A percentile compares a stretch with the other conserved stretches of the same genome.
These are phyloP conservation scores for Cryptocephalus moraei DNA, from an alignment of 2,888 invertebrate genomes.

Conservation along the genomic window DNA sequence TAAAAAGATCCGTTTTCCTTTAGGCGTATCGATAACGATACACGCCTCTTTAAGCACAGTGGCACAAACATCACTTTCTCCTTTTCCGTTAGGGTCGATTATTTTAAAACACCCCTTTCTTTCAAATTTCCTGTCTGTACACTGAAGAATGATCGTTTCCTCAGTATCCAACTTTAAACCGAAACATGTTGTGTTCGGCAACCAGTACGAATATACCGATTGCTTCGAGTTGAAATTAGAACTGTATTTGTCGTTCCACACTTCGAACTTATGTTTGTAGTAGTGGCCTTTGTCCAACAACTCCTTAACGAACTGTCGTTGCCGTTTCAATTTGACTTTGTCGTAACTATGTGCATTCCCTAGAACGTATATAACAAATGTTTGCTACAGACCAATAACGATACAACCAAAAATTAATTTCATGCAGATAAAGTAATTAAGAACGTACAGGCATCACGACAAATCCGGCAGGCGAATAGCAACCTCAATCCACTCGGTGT, in stretches of 20 bases:
- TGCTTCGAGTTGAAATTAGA: neutral
- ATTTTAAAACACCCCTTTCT: constrained; percentile 1
- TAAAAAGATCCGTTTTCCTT: neutral
- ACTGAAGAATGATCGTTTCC: constrained; percentile 1
- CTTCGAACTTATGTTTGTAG: neutral
- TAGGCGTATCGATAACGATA: constrained; percentile 1
- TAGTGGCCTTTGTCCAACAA: neutral
- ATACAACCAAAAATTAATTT: too few species aligned
- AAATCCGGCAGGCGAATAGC: too few species aligned
- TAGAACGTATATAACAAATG: too few species aligned
- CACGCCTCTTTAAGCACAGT: neutral
- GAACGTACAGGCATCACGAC: too few species aligned
- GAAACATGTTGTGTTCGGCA: constrained; percentile 1
- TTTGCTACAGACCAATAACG: neutral
- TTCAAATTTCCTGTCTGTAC: neutral
- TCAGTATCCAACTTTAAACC: constrained; percentile 1
- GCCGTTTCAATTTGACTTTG: neutral
- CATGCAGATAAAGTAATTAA: too few species aligned
- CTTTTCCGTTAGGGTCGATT: neutral
- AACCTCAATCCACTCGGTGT: too few species aligned
- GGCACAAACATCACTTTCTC: neutral
- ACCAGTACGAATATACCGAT: neutral
- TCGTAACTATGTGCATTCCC: neutral
- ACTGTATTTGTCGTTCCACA: neutral
- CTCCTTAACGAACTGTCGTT: neutral